These are phyloP conservation scores for Poeciliopsis paucimaculata DNA, from an alignment of 2,797 vertebrate genomes.

Conservation along the genomic window DNA sequence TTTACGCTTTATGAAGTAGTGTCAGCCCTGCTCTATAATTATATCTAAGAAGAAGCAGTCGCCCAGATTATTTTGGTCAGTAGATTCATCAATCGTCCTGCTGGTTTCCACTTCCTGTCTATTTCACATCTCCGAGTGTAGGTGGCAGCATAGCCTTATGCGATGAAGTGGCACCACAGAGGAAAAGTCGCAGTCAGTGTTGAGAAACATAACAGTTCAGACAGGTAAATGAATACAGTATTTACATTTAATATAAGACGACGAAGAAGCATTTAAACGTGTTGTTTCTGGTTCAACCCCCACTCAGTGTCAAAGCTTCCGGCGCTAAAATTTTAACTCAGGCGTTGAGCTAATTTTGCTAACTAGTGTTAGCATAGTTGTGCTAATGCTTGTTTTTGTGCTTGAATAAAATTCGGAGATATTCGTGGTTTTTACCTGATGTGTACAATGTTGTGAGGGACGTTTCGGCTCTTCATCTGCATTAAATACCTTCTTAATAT, in stretches of 20 bases:
- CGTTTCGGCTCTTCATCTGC: not conserved
- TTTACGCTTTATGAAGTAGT: not conserved
- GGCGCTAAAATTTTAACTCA: not conserved
- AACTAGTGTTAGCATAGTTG: constrained; percentile 52
- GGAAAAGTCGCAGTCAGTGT: constrained; percentile 30
- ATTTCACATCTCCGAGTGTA: not conserved
- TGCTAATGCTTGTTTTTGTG: constrained; percentile 5
- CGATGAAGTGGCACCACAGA: constrained; percentile 34
- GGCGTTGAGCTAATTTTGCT: constrained; percentile 41
- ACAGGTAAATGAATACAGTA: constrained; percentile 36
- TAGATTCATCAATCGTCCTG: not conserved
- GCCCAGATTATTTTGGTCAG: not conserved
- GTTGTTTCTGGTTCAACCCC: not conserved
- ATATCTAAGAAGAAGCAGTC: not conserved
- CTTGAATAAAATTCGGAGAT: not conserved
- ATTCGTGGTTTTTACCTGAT: not conserved
- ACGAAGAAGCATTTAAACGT: not conserved
- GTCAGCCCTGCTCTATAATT: not conserved
- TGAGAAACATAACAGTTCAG: constrained; percentile 29
- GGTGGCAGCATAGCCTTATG: constrained; percentile 42
- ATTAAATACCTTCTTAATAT: not conserved
- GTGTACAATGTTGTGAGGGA: not conserved
- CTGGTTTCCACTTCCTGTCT: constrained; percentile 47
- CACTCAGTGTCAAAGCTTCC: too few species aligned
- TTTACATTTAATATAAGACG: fast-evolving